Conservation (phyloP, 2,113 vertebrate species). For the Paracanthobrama guichenoti region DNA sequence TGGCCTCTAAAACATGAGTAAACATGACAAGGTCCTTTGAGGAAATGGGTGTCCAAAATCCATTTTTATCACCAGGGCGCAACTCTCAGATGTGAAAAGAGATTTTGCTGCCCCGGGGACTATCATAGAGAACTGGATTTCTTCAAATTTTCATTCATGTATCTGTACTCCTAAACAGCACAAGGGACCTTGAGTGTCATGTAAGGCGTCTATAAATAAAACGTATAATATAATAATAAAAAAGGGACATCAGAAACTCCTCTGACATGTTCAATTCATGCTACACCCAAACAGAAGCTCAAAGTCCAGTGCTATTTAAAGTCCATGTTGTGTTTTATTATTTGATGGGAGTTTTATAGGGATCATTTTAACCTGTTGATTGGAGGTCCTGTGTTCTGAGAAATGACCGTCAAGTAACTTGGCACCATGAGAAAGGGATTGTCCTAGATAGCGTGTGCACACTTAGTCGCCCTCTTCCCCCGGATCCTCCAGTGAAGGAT, state of each 20-base stretch:
- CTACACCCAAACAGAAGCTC: constrained; percentile 19
- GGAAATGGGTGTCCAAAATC: constrained; percentile 35
- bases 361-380: constrained; percentile 43
- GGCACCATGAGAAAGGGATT: constrained; percentile 15
- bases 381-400: constrained; percentile 22
- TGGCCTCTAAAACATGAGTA: constrained; percentile 37
- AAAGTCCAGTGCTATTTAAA: constrained; percentile 41
- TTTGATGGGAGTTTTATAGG: constrained; percentile 43
- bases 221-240: too few relatives aligned
- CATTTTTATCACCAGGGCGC: constrained; percentile 9
- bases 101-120: neutral
- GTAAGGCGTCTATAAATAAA: too few relatives aligned
- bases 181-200: too few relatives aligned
- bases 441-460: constrained; percentile 15
- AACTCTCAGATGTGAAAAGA: neutral
- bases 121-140: neutral
- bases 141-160: neutral
- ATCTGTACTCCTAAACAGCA: neutral
- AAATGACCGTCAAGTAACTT: constrained; percentile 23
- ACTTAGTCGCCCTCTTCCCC: constrained; percentile 49
- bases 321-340: constrained; percentile 30
- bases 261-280: neutral
- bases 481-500: constrained; percentile 46
- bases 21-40: constrained; percentile 20
- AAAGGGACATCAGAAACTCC: neutral